Base-by-base conservation (phyloP, 1,140 invertebrate genomes). In the Caenorhabditis tropicalis region DNA sequence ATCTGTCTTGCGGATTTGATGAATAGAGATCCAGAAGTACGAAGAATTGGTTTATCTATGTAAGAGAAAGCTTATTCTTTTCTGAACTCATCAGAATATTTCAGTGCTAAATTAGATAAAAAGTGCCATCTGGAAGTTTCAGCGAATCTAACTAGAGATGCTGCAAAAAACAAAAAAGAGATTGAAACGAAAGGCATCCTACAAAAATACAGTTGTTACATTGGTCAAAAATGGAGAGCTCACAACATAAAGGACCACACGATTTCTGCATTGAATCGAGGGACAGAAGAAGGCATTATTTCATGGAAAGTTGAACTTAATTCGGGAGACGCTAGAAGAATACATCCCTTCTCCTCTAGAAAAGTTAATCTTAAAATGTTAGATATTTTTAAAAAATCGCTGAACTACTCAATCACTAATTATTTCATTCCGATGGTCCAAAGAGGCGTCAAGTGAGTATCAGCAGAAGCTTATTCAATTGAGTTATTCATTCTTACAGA, bases 391-490 rank as follows among this genome's bases (percentile, higher is more conserved):
- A 0, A 19, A 43, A 29, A 12, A 2, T 24, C 82, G 6, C 16
- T 48, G 16, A 3, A 3, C 19, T 82, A 82, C 24, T 65, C 82
- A 3, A 65, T 82, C 36, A 46, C 9, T n/a, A 29, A 15, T 15
- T 74, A 46, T 29, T 70, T 70, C 27, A 48, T 82, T 60, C 82
- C 82, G 2, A 82, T 43, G 36, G 2, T 82, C 2, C 24, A 82
- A 51, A 6, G 82, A n/a, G 24, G 36, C n/a, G 43, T 74, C 2
- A 74, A 49, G 82, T 82, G 29, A 82, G 56, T 56, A n/a, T 46
- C 10, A 4, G 43, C 19, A 27, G 7, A 29, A n/a, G 24, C 12
- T 19, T 21, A 93, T 92, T 19, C 12, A 6, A 24, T 16, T 39
- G 27, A 21, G 3, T 19, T 43, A n/a, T 39, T n/a, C 19, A 58